Evolutionary conservation across 2,888 invertebrate species (phyloP).

Genomic region (Eilema depressum): DNA sequence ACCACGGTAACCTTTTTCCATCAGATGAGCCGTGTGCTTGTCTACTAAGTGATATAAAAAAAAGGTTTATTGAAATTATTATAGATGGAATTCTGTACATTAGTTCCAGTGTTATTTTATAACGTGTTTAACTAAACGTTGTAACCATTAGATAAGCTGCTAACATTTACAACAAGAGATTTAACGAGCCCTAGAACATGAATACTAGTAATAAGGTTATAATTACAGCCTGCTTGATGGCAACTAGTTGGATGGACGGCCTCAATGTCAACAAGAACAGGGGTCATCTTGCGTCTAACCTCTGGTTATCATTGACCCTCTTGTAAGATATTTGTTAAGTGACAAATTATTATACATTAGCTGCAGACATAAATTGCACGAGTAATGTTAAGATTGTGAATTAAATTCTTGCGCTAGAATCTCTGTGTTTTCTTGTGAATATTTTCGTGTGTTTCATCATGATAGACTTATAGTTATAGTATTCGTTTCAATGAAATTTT

Average conservation of each 20-base stretch:
- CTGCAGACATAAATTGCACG: neutral
- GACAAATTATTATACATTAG: conserved; percentile 44
- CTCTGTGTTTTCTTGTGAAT: too few relatives aligned
- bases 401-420: neutral
- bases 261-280: conserved; percentile 32
- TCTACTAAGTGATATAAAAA: too few relatives aligned
- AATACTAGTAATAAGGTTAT: conserved; percentile 14
- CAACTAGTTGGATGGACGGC: conserved; percentile 20
- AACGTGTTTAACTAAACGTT: too few relatives aligned
- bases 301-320: conserved; percentile 54
- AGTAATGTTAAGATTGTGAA: conserved; percentile 15
- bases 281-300: conserved; percentile 33
- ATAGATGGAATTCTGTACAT: too few relatives aligned
- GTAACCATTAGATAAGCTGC: neutral
- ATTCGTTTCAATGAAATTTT: too few relatives aligned
- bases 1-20: too few relatives aligned
- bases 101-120: neutral
- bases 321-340: conserved; percentile 42
- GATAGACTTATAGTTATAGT: too few relatives aligned
- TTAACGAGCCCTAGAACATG: neutral
- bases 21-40: too few relatives aligned
- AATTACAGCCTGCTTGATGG: conserved; percentile 26
- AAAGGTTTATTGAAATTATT: too few relatives aligned
- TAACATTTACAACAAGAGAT: neutral
- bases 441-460: too few relatives aligned